Base-by-base conservation (phyloP, 2,888 invertebrate species). In the Perizoma flavofasciatum region DNA sequence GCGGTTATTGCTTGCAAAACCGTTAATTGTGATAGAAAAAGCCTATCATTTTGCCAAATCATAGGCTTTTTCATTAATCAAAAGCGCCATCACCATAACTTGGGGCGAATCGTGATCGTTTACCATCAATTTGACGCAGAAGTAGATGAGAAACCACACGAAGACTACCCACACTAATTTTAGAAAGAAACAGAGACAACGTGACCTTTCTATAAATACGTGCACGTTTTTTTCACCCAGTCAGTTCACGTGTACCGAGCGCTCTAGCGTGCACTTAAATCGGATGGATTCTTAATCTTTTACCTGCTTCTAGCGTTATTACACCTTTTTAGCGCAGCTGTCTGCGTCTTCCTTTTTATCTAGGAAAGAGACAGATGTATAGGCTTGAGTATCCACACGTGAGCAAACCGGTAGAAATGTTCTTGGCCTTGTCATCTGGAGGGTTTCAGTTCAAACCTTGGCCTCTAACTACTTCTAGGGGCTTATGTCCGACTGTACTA, bases 371-470 rank as follows among this genome's bases (percentile, higher is more conserved):
- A 61, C 33, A 40, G 56, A 10, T 10, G 34, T 34, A 49, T 50
- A 39, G 34, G 32, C 41, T 48, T 47, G 45, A 10, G 44, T 61
- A 37, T 55, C 39, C 41, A 50, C 63, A 70, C 70, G 68, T 71
- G 67, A 73, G 46, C 51, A 53, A 62, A 49, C 50, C 56, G 52
- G 59, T 59, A 35, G 11, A 54, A 68, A 69, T 66, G 72, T 58
- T 76, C 79, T 79, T 80, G 79, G 71, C 80, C 79, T 80, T 80
- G 78, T 53, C 70, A 69, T 68, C 69, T 78, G 72, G 56, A 74
- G 70, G 81, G 81, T 67, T 80, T 80, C 80, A 65, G 1, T 22
- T 22, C 66, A 47, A 57, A 37, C 43, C 55, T 49, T 34, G 49
- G 49, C 22, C 43, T 51, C 10, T 33, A 45, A 40, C 44, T 37